Conservation (phyloP, 2,888 invertebrate genomes). For the Azorinus chamasolen region DNA sequence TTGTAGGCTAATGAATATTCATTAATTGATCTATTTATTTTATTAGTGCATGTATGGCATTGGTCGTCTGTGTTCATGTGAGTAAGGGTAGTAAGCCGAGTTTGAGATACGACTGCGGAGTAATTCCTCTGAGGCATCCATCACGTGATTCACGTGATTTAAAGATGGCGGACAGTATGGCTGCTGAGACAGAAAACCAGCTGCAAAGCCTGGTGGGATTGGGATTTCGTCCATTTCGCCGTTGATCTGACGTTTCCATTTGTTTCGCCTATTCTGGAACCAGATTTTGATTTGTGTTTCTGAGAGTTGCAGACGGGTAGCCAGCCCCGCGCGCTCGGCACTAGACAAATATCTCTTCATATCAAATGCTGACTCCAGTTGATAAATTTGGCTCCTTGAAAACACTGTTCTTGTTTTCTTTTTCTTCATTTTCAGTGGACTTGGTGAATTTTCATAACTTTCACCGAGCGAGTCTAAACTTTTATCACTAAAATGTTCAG, state of each 20-base stretch:
- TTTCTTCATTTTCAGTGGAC: slow-evolving; percentile 52
- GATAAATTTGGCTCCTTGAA: slow-evolving; percentile 61
- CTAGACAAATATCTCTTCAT: slow-evolving; percentile 60
- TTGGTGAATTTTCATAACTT: slow-evolving; percentile 58
- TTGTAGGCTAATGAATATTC: no score
- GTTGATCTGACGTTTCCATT: slow-evolving; percentile 68
- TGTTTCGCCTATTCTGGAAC: slow-evolving; percentile 69
- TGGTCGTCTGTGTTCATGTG: slow-evolving; percentile 25
- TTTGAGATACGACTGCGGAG: slow-evolving; percentile 32
- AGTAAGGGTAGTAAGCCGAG: slow-evolving; percentile 56
- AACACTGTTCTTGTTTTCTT: slow-evolving; percentile 65
- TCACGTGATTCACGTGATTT: slow-evolving; percentile 32
- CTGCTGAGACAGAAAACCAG: slow-evolving; percentile 25
- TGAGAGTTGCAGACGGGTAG: slow-evolving; percentile 47
- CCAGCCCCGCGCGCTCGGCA: slow-evolving; percentile 56
- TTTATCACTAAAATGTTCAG: slow-evolving; percentile 43
- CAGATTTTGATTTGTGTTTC: slow-evolving; percentile 68
- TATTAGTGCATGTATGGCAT: no score
- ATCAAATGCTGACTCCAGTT: slow-evolving; percentile 62
- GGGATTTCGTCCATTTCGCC: slow-evolving; percentile 67
- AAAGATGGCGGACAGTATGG: slow-evolving; percentile 37
- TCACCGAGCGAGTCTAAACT: slow-evolving; percentile 63
- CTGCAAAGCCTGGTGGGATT: slow-evolving; percentile 50
- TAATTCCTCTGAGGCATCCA: slow-evolving; percentile 43
- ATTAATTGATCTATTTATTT: no score